A percentile compares a stretch with the other conserved stretches of the same genome.
These are phyloP conservation scores for Eriosoma lanigerum DNA, from an alignment of 1,140 invertebrate species.

Conservation along the genomic window DNA sequence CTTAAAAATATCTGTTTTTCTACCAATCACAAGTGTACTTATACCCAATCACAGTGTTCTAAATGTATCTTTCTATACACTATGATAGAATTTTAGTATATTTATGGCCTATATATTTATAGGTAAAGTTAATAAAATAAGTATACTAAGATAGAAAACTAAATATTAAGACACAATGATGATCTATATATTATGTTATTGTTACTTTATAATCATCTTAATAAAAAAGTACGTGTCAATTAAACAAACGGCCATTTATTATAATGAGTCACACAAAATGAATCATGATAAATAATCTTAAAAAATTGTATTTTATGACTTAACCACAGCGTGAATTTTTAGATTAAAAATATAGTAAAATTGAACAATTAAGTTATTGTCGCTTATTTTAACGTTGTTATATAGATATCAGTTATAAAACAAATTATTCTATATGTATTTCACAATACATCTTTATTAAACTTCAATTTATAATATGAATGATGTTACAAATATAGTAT, in stretches of 20 bases:
- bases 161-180: background rate
- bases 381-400: too few relatives aligned
- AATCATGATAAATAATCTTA: background rate
- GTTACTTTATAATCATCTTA: background rate
- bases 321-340: background rate
- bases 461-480: too few relatives aligned
- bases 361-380: too few relatives aligned
- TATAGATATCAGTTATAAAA: too few relatives aligned
- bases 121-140: too few relatives aligned
- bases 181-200: background rate
- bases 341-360: too few relatives aligned
- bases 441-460: too few relatives aligned
- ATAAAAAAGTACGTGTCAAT: background rate
- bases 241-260: background rate
- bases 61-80: background rate
- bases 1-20: too few relatives aligned
- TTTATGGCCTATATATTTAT: too few relatives aligned
- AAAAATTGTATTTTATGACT: background rate
- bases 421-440: too few relatives aligned
- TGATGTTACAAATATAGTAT: too few relatives aligned
- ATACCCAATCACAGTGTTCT: background rate
- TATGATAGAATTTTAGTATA: background rate
- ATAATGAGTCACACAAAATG: slow-evolving; percentile 12
- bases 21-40: too few relatives aligned
- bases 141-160: background rate